A percentile compares a stretch with the other conserved stretches of the same genome.
Evolutionary conservation across 2,113 vertebrate genomes (phyloP).

Genomic region (Trogon melanurus): DNA sequence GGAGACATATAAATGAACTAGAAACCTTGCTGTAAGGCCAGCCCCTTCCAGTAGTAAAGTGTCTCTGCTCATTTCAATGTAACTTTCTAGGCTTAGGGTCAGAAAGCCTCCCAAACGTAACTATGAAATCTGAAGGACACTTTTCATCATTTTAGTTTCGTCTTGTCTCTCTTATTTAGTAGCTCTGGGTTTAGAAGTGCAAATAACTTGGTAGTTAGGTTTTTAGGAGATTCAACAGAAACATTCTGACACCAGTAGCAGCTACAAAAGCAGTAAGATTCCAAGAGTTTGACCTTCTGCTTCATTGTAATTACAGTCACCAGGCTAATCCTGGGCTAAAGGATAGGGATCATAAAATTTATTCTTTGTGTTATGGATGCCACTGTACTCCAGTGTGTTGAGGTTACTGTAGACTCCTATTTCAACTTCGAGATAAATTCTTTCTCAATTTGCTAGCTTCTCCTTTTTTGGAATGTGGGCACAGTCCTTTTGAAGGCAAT

Average conservation of each 20-base stretch:
- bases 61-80: constrained; percentile 57
- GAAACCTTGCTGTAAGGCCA: constrained; percentile 74
- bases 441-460: background rate
- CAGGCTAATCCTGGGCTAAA: background rate
- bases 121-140: background rate
- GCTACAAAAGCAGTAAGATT: background rate
- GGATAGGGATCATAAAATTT: background rate
- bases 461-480: background rate
- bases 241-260: background rate
- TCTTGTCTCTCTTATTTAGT: background rate
- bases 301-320: background rate
- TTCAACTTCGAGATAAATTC: background rate
- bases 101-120: constrained; percentile 26
- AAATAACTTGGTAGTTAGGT: background rate
- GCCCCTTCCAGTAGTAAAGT: constrained; percentile 60
- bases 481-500: background rate
- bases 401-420: background rate
- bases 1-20: constrained; percentile 66
- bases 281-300: background rate
- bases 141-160: background rate
- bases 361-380: background rate
- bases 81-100: constrained; percentile 7
- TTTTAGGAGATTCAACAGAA: background rate
- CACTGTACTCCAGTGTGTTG: background rate
- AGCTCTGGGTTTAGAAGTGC: background rate